Percentiles rank a stretch among this genome's conserved stretches.
Evolutionary conservation across 1,140 invertebrate genomes (phyloP).

Genomic region (Grapholita molesta): DNA sequence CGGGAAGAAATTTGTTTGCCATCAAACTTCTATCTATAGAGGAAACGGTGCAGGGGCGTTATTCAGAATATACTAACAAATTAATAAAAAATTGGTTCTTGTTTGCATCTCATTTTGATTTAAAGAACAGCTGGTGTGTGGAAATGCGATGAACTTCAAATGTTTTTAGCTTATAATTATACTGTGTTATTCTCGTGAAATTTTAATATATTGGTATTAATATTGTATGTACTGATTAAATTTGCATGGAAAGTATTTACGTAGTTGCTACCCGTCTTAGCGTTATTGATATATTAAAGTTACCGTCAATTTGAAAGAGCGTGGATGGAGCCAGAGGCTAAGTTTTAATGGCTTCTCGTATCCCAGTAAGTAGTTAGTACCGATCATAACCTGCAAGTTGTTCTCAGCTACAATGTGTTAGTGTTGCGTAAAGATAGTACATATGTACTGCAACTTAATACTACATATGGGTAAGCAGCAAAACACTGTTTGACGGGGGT

Average conservation of each 20-base stretch:
- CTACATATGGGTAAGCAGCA: no score
- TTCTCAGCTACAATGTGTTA: neutral
- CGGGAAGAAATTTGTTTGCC: neutral
- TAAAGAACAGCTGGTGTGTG: neutral
- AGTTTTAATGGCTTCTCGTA: slow-evolving; percentile 4
- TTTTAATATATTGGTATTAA: no score
- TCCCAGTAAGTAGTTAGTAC: neutral
- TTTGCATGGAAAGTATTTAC: no score
- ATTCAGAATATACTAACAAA: neutral
- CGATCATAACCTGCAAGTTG: neutral
- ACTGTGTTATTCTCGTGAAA: no score
- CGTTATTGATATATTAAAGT: no score
- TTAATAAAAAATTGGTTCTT: neutral
- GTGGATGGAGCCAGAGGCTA: neutral
- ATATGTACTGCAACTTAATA: neutral
- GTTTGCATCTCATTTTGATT: neutral
- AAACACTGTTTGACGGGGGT: no score
- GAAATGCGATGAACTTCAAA: neutral
- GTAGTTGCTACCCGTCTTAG: neutral
- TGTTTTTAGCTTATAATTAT: neutral
- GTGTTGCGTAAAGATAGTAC: neutral
- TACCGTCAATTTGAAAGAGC: neutral
- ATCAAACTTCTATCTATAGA: neutral
- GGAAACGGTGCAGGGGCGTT: neutral
- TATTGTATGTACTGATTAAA: neutral